Conservation (phyloP, 2,888 invertebrate genomes). For the Cantharis rufa region DNA sequence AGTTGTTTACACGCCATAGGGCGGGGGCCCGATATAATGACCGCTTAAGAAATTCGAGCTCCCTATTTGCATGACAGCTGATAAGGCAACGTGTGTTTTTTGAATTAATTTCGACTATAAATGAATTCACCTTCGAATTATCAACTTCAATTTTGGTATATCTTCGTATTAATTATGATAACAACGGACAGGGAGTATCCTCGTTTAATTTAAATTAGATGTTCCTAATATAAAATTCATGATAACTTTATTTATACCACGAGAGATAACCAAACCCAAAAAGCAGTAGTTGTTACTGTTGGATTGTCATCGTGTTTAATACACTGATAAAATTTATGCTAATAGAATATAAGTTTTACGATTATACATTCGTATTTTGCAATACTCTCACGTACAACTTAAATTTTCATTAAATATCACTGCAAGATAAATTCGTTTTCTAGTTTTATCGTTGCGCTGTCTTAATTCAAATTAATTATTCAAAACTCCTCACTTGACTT, state of each 20-base stretch:
- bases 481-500: background rate
- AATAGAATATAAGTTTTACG: background rate
- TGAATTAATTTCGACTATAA: constrained; percentile 22
- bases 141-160: background rate
- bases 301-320: background rate
- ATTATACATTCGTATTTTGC: background rate
- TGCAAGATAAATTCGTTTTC: background rate
- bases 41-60: constrained; percentile 22
- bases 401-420: background rate
- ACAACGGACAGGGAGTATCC: background rate
- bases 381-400: background rate
- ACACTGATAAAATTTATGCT: background rate
- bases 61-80: constrained; percentile 41
- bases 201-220: background rate
- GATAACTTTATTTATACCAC: background rate
- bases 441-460: background rate
- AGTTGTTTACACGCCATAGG: constrained; percentile 11
- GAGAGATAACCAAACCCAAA: background rate
- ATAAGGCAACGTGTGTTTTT: constrained; percentile 41
- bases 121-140: constrained; percentile 2
- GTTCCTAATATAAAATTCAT: background rate
- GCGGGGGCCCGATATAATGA: constrained; percentile 22
- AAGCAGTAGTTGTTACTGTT: background rate
- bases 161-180: constrained; percentile 1
- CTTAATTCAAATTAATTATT: background rate